Evolutionary conservation across 2,888 invertebrate species (phyloP).

Genomic region (Anorthoa munda): DNA sequence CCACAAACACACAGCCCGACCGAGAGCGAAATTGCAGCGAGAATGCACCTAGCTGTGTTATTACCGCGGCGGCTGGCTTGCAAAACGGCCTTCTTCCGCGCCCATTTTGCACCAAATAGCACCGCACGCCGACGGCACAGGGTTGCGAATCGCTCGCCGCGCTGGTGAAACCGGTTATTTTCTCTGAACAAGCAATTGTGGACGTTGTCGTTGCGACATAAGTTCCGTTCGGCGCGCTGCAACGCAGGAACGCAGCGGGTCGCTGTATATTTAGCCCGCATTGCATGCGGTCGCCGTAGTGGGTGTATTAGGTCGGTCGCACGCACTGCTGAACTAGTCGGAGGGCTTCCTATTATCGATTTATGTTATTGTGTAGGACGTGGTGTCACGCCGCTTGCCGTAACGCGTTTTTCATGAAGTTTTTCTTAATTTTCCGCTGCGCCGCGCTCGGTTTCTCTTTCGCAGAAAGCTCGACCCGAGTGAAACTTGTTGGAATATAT

Average conservation of each 20-base stretch:
- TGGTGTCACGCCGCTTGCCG: constrained; percentile 75
- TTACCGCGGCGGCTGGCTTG: constrained; percentile 82
- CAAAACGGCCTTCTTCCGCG: constrained; percentile 84
- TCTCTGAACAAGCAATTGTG: constrained; percentile 86
- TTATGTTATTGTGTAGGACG: constrained; percentile 86
- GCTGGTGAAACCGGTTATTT: constrained; percentile 84
- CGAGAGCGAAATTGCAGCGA: constrained; percentile 91
- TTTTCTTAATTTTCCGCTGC: constrained; percentile 82
- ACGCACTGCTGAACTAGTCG: constrained; percentile 91
- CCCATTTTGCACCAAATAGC: constrained; percentile 66
- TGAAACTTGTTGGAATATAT: constrained; percentile 83
- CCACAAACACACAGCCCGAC: constrained; percentile 91
- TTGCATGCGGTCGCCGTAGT: constrained; percentile 86
- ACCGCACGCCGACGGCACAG: constrained; percentile 71
- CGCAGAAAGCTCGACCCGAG: constrained; percentile 79
- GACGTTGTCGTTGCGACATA: constrained; percentile 87
- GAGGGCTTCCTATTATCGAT: constrained; percentile 91
- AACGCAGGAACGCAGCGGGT: constrained; percentile 79
- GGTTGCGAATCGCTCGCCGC: constrained; percentile 74
- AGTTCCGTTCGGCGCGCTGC: constrained; percentile 82
- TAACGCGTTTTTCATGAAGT: constrained; percentile 78
- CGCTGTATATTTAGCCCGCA: constrained; percentile 90
- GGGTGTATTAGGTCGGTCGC: constrained; percentile 90
- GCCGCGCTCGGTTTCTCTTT: constrained; percentile 82
- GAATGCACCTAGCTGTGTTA: constrained; percentile 91